Conservation (phyloP, 2,797 vertebrate species). For the Leontopithecus rosalia region DNA sequence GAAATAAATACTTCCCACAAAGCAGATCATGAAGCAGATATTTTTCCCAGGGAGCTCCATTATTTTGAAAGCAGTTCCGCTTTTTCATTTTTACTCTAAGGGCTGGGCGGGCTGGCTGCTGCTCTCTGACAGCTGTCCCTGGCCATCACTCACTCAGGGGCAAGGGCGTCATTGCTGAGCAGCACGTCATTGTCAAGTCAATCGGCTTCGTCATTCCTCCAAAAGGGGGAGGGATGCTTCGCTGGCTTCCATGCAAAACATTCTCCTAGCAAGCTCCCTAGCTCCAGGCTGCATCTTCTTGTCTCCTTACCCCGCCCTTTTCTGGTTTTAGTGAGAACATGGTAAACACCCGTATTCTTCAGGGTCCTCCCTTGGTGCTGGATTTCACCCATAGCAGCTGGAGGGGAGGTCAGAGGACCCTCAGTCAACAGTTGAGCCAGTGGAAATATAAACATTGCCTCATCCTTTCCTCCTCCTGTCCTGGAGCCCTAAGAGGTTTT, state of each 20-base stretch:
- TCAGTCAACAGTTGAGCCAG: not conserved
- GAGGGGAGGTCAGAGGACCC: not conserved
- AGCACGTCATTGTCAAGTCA: constrained; percentile 93
- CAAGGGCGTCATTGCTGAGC: constrained; percentile 84
- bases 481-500: not conserved
- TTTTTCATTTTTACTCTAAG: constrained; percentile 42
- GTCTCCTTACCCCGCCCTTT: not conserved
- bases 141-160: too few relatives aligned
- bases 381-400: constrained; percentile 81
- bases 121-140: constrained; percentile 81
- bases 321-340: constrained; percentile 17
- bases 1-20: constrained; percentile 66
- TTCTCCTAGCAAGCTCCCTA: constrained; percentile 86
- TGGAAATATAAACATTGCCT: not conserved
- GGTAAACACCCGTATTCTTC: constrained; percentile 84
- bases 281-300: constrained; percentile 67
- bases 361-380: constrained; percentile 85
- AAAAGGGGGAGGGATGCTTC: constrained; percentile 93
- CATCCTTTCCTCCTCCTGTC: not conserved
- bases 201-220: constrained; percentile 90
- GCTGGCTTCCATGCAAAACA: constrained; percentile 86
- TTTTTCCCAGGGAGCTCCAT: constrained; percentile 67
- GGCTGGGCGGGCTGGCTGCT: constrained; percentile 62
- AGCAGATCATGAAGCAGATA: constrained; percentile 66
- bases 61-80: constrained; percentile 67